Evolutionary conservation across 2,888 invertebrate species (phyloP), one percentile per base, ranked within the genome.

Genomic region (Netelia melanura): DNA sequence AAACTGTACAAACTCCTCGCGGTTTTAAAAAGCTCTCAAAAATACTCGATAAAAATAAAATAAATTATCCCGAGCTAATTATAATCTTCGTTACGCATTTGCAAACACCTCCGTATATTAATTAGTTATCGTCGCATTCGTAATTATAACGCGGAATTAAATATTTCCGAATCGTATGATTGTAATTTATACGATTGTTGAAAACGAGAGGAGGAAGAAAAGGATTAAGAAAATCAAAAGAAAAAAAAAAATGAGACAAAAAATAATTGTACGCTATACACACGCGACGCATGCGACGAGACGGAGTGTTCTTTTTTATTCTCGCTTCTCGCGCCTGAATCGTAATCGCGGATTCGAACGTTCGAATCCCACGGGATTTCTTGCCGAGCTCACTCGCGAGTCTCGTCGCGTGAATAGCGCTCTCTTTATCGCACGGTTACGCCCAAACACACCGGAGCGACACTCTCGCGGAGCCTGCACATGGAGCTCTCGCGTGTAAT

Each of bases 281-380:
- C 30, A 30, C 17, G 25, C 25, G 25, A 14, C 62, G 23, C 11
- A 23, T 62, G 11, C 23, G 23, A 23, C 54, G 38, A 62, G 43
- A 25, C 17, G 54, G 64, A 52, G 52, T 11, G 48, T 54, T 64
- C 64, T 64, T 74, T 48, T 14, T 62, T 61, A 62, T 62, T 48
- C 54, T 65, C 44, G 21, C 14, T 10, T 54, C 52, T 43, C 54
- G 10, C 48, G 48, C 14, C 48, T 48, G 11, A 48, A 48, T 44
- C 58, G 56, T 54, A 81, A 74, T 81, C 75, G 74, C 25, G 30
- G 65, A 81, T 75, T 75, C 58, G 62, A 75, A 54, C 54, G 21
- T 65, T 75, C 75, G 75, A 81, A 75, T 81, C 81, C 81, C 81
- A 81, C 81, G 81, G 81, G 75, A 81, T 81, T 75, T 70, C 75